Percentiles rank a stretch among this genome's conserved stretches.
phyloP scores from a whole-genome alignment of 2,797 vertebrate genomes.

The Siniperca scherzeri region DNA sequence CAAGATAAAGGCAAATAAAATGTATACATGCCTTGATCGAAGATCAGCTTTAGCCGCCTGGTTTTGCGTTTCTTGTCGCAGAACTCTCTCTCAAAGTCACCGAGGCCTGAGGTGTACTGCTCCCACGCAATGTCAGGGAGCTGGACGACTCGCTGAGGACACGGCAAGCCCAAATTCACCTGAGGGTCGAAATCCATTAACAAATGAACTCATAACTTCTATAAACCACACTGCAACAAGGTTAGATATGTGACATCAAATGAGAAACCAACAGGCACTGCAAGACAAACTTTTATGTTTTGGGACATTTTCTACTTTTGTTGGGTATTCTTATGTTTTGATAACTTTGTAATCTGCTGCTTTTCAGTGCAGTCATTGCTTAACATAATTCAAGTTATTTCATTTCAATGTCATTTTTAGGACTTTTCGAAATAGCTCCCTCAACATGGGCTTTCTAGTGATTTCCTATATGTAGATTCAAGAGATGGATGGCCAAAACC shows the following conservation, averaged over 20 bases:
- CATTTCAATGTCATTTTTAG: not conserved
- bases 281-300: not conserved
- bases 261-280: not conserved
- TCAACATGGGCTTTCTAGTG: not conserved
- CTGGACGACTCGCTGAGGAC: constrained; percentile 97
- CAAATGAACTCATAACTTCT: not conserved
- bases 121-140: constrained; percentile 97
- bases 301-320: not conserved
- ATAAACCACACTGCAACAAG: not conserved
- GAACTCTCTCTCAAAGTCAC: constrained; percentile 96
- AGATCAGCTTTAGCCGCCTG: constrained; percentile 94
- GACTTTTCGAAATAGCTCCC: not conserved
- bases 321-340: not conserved
- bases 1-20: not conserved
- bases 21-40: constrained; percentile 91
- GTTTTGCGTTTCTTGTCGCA: constrained; percentile 97
- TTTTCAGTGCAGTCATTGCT: not conserved
- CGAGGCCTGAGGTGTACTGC: constrained; percentile 97
- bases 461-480: not conserved
- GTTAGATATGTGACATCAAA: not conserved
- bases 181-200: constrained; percentile 63
- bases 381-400: not conserved
- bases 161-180: constrained; percentile 93
- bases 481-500: not conserved
- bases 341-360: not conserved